Evolutionary conservation across 2,888 invertebrate genomes (phyloP).

Genomic region (Fragum sueziense): DNA sequence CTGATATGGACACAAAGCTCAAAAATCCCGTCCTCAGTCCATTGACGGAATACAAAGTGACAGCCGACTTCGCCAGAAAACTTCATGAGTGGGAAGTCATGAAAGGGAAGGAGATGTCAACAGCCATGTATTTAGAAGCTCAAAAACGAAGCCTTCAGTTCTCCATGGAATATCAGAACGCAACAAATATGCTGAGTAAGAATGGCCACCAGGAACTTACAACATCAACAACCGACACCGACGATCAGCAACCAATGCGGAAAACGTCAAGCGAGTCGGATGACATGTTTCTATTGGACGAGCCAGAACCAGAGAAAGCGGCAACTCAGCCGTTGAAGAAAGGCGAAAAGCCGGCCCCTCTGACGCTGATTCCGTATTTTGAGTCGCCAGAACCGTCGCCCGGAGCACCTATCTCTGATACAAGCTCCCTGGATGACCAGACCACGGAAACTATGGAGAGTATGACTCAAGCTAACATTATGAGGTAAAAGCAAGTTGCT

Average conservation of each 20-base stretch:
- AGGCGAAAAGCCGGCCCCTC: conserved; percentile 69
- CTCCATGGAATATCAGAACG: conserved; percentile 57
- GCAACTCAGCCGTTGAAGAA: conserved; percentile 31
- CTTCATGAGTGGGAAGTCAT: conserved; percentile 91
- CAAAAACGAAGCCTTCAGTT: conserved; percentile 65
- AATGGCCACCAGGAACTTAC: conserved; percentile 34
- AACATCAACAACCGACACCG: conserved; percentile 41
- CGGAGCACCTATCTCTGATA: conserved; percentile 68
- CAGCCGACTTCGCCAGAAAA: conserved; percentile 93
- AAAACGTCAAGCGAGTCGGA: conserved; percentile 60
- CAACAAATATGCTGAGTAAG: conserved; percentile 45
- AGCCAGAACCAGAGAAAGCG: conserved; percentile 43
- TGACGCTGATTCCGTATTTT: conserved; percentile 70
- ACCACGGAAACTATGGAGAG: conserved; percentile 67
- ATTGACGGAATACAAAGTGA: conserved; percentile 85
- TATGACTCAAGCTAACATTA: conserved; percentile 72
- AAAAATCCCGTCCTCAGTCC: conserved; percentile 87
- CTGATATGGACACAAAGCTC: conserved; percentile 87
- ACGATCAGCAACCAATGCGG: conserved; percentile 41
- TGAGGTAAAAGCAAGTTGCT: conserved; percentile 61
- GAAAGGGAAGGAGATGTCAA: conserved; percentile 67
- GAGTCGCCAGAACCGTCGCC: conserved; percentile 73
- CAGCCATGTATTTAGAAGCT: conserved; percentile 69
- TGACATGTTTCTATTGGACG: conserved; percentile 58
- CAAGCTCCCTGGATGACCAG: conserved; percentile 70